A percentile compares a stretch with the other conserved stretches of the same genome.
These are phyloP conservation scores for Mizuhopecten yessoensis DNA, from an alignment of 1,140 invertebrate species.

Conservation along the genomic window DNA sequence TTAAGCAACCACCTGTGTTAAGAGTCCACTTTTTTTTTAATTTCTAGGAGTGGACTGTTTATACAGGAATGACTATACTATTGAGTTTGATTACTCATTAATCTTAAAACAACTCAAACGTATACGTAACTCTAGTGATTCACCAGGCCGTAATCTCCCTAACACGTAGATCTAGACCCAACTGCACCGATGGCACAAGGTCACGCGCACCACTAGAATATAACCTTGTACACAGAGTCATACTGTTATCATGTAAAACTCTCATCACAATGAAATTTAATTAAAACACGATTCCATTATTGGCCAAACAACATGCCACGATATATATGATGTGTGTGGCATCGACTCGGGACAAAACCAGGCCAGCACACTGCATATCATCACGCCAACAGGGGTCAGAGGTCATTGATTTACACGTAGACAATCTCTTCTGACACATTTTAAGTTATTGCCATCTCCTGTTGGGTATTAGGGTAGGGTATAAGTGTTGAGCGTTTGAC, in stretches of 20 bases:
- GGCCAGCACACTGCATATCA: not conserved
- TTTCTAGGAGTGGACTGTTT: too few relatives aligned
- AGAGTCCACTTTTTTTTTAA: too few relatives aligned
- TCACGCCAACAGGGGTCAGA: not conserved
- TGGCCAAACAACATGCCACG: not conserved
- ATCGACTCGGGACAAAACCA: not conserved
- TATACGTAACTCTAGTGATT: not conserved
- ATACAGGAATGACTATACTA: too few relatives aligned
- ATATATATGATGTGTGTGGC: not conserved
- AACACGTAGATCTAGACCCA: not conserved
- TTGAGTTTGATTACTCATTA: too few relatives aligned
- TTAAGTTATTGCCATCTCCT: not conserved
- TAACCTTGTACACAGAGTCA: not conserved
- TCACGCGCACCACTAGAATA: not conserved
- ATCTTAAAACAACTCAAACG: not conserved
- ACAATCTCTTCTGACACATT: not conserved
- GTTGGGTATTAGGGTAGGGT: too few relatives aligned
- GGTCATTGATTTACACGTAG: not conserved
- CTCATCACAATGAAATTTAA: not conserved
- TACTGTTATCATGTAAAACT: not conserved
- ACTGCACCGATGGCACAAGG: not conserved
- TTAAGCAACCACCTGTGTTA: too few relatives aligned
- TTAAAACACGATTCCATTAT: conserved; percentile 23
- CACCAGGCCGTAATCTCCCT: not conserved
- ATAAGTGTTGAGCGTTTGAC: too few relatives aligned